Evolutionary conservation across 2,797 vertebrate species (phyloP).

Genomic region (Geotrypetes seraphini): DNA sequence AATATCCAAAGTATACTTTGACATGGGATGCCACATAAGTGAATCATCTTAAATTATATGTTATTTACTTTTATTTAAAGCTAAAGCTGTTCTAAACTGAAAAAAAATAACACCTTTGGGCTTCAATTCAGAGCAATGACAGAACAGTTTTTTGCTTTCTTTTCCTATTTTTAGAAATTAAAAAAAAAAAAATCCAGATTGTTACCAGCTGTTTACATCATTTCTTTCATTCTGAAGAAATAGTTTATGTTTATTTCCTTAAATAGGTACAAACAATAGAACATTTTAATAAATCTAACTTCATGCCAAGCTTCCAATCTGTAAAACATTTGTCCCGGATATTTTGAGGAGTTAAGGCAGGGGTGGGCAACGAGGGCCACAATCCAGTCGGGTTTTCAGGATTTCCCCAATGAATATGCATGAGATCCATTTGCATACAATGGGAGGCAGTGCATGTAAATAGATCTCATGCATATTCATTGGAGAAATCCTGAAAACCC

Average conservation of each 20-base stretch:
- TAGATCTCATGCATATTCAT: too few species aligned
- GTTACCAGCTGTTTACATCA: slow-evolving; percentile 33
- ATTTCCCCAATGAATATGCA: too few species aligned
- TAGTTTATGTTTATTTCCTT: slow-evolving; percentile 10
- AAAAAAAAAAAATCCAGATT: slow-evolving; percentile 33
- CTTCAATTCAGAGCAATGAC: slow-evolving; percentile 8
- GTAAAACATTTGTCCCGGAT: slow-evolving; percentile 29
- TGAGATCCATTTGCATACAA: too few species aligned
- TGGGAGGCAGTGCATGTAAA: too few species aligned
- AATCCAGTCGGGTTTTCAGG: too few species aligned
- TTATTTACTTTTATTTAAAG: slow-evolving; percentile 12
- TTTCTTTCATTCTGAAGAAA: slow-evolving; percentile 14
- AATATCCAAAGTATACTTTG: slow-evolving; percentile 8
- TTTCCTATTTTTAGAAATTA: slow-evolving; percentile 37
- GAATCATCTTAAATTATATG: slow-evolving; percentile 7
- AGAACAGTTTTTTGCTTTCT: slow-evolving; percentile 13
- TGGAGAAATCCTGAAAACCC: too few species aligned
- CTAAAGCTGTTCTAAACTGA: slow-evolving; percentile 11
- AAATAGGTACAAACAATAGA: slow-evolving; percentile 36
- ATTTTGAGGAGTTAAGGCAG: slow-evolving; percentile 21
- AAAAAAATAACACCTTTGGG: slow-evolving; percentile 4
- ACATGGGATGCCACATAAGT: slow-evolving; percentile 14
- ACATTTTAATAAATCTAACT: slow-evolving; percentile 28
- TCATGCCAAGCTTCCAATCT: slow-evolving; percentile 28
- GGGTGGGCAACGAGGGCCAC: too few species aligned